Evolutionary conservation across 2,888 invertebrate species (phyloP), one percentile per base, ranked within the genome.

Genomic region (Lasioglossum vierecki): DNA sequence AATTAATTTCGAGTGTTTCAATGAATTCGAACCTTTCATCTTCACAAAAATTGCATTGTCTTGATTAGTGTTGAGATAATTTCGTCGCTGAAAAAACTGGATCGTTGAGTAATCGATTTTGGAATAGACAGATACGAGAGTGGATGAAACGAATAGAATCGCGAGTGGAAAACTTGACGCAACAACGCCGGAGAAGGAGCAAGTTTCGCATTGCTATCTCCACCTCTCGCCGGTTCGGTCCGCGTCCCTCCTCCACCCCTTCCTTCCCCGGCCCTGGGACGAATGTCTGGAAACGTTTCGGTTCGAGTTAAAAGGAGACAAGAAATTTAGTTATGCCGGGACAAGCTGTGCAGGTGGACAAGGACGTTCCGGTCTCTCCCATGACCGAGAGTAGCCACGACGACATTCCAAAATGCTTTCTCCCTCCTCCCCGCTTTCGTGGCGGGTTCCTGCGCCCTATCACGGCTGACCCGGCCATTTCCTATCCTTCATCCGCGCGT

Each of bases 401-500:
- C 94, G 92, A 92, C 94, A 94, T 94, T 93, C 94, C 89, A 79
- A 89, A 90, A 90, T 88, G 76, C 88, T 77, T 78, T 82, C 89
- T 86, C 83, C 89, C 79, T 79, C 91, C 88, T 84, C 88, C 41
- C 60, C 66, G 60, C 44, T 49, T 82, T 44, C 18, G 44, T 53
- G 49, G 80, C 79, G 85, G 89, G 91, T 88, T 88, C 88, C 88
- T 88, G 90, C 85, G 89, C 89, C 92, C 91, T 89, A 91, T 90
- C 91, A 91, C 88, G 89, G 88, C 88, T 91, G 88, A 89, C 89
- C 89, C 91, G 93, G 93, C 94, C 94, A 93, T 94, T 94, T 94
- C 94, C 93, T 93, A 94, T 95, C 95, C 95, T 94, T 95, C 95
- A 95, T 95, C 94, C 93, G 93, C 92, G 92, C 93, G 92, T 94